Evolutionary conservation across 2,888 invertebrate genomes (phyloP), one percentile per base, ranked within the genome.

Genomic region (Spilosoma lubricipeda): DNA sequence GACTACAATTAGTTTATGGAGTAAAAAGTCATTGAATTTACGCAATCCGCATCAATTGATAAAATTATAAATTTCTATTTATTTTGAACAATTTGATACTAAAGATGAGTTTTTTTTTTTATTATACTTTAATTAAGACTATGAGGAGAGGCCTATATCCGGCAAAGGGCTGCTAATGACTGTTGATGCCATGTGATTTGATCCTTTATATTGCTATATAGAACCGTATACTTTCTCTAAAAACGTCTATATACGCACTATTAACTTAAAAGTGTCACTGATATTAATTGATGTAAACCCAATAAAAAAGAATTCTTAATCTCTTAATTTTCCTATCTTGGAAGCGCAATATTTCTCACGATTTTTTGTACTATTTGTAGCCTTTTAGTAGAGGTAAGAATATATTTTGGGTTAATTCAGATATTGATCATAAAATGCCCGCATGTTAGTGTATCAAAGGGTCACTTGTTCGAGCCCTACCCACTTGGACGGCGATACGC

Each of bases 401-500:
- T 30, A 20, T 45, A 67, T 67, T 67, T 48, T 56, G 65, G 30
- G 15, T 36, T 70, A 56, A 27, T 66, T n/a, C 27, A 11, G 30
- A 68, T 79, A 45, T 71, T 76, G 83, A 83, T 87, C 82, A 85
- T 63, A 82, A 88, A 87, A 82, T 83, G 77, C 76, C 82, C 80
- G 75, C 83, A 81, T 79, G 77, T 72, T 74, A 80, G 75, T 77
- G 82, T 80, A 82, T 87, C 87, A 90, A 90, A 89, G 89, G 85
- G 86, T 86, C 80, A 86, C 79, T 85, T 82, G 80, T 80, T 77
- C 77, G 77, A 82, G 82, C 85, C 87, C 82, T 86, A 81, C 86
- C 85, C 81, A 77, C 78, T 84, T 78, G 70, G 74, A 74, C 67
- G 74, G 66, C 79, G 77, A 76, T 81, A 80, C 80, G 80, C 85